Evolutionary conservation across 1,140 invertebrate genomes (phyloP), one percentile per base, ranked within the genome.

Genomic region (Pseudachorutes palmiensis): DNA sequence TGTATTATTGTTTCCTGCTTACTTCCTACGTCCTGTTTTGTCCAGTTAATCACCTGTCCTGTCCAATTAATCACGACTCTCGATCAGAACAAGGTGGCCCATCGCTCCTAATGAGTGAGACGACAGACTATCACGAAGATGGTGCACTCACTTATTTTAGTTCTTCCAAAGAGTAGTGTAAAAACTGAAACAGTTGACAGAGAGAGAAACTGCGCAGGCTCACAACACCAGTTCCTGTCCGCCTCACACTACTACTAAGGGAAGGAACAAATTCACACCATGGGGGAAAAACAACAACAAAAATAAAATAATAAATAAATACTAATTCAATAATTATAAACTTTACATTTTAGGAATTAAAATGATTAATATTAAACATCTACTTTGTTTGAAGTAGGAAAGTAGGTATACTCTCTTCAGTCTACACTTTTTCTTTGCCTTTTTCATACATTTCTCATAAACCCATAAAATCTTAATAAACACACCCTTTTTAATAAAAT

Each of bases 161-260:
- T 19, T 45, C 36, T 45, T 45, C 9, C 36, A 45, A 19, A 45
- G 9, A 55, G 51, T 5, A 55, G 51, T 16, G 51, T 14, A 41
- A 41, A 41, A 41, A 41, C 5, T 41, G 51, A 55, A 55, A 55
- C 51, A 55, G 51, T 55, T 55, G 51, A 55, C 51, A 55, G 51
- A 55, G 51, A 55, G 24, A 22, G 12, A 26, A 3, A 55, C 5
- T 14, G 24, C 51, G 51, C 51, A 55, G 12, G 24, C 51, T 14
- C 24, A 22, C 3, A 19, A 14, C 5, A 14, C 24, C 51, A 16
- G 24, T 55, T 55, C 36, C 36, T 41, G 36, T 41, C 36, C 36
- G 5, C 36, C 5, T 41, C 19, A 19, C 36, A 41, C 36, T 55
- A 55, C 24, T 55, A 55, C 24, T 55, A 24, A 5, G 24, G 5